These are phyloP conservation scores for Corythornis vintsioides DNA, from an alignment of 2,113 vertebrate species.

Conservation along the genomic window DNA sequence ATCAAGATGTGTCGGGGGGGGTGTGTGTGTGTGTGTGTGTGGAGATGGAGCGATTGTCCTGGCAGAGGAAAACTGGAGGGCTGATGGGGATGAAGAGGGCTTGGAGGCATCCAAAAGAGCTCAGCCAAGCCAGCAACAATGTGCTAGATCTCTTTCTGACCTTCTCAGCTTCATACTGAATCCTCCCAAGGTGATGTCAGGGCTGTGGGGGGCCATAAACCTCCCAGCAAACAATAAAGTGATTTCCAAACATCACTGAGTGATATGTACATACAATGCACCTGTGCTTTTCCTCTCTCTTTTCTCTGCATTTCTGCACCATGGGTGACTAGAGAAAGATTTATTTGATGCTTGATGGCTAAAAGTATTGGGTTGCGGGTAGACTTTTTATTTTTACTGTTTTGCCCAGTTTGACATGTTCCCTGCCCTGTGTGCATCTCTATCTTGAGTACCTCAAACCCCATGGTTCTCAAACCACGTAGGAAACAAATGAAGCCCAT, in stretches of 20 bases:
- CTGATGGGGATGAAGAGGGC: not conserved
- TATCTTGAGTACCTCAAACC: not conserved
- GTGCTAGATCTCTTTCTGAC: not conserved
- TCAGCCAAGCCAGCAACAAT: not conserved
- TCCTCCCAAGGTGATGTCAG: fast-evolving
- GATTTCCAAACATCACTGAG: not conserved
- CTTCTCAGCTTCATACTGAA: not conserved
- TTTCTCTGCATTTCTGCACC: not conserved
- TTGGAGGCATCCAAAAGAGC: not conserved
- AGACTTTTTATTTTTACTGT: not conserved
- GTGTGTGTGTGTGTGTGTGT: too few relatives aligned
- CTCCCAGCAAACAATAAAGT: not conserved
- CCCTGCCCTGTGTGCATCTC: fast-evolving
- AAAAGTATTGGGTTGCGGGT: not conserved
- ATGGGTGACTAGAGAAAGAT: not conserved
- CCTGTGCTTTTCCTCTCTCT: not conserved
- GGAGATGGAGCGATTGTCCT: not conserved
- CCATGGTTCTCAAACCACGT: not conserved
- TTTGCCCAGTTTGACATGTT: not conserved
- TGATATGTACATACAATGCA: not conserved
- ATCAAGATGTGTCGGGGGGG: not conserved
- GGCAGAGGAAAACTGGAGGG: not conserved
- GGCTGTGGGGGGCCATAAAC: not conserved
- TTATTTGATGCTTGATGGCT: not conserved
- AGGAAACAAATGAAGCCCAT: not conserved